Evolutionary conservation across 2,113 vertebrate genomes (phyloP), one percentile per base, ranked within the genome.

Genomic region (Ameiurus melas): DNA sequence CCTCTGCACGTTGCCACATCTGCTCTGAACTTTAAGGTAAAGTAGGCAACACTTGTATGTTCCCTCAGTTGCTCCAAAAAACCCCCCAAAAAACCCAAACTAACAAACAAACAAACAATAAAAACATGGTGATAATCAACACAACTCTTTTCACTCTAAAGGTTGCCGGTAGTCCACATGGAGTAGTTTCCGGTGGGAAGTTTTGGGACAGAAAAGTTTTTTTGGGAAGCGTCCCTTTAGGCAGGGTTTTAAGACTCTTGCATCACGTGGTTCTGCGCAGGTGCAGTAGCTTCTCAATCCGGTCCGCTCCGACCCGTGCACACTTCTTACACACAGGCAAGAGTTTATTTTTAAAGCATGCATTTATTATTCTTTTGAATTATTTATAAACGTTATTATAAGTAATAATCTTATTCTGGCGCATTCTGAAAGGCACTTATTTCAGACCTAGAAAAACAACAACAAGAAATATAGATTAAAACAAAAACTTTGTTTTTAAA

Each of bases 251-350:
- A 55, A 81, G 81, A 39, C 13, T 87, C 33, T 47, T 10, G 55
- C 16, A 10, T 75, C 87, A 51, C 68, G 87, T 77, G 80, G 39
- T 16, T 62, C 12, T 27, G 80, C 80, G 80, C 80, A 83, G 80
- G 80, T 83, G 80, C 80, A 83, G 57, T 62, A 62, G 80, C 80
- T 25, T 39, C 80, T 43, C 80, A 39, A 33, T 82, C 30, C 30
- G 80, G 80, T 60, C 55, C 33, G 33, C 53, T 82, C 22, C 33
- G 43, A 62, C 57, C 33, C 43, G 57, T 39, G 57, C 5, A 20
- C 57, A 62, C 57, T 83, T 55, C 77, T 79, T 60, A 27, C 2
- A n/a, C 2, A 47, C 10, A 3, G 20, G 9, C 43, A 13, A n/a
- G 75, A 13, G 2, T 78, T 78, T 53, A 16, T 27, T 55, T 20